Evolutionary conservation across 2,797 vertebrate genomes (phyloP).

Genomic region (Neostethus bicornis): DNA sequence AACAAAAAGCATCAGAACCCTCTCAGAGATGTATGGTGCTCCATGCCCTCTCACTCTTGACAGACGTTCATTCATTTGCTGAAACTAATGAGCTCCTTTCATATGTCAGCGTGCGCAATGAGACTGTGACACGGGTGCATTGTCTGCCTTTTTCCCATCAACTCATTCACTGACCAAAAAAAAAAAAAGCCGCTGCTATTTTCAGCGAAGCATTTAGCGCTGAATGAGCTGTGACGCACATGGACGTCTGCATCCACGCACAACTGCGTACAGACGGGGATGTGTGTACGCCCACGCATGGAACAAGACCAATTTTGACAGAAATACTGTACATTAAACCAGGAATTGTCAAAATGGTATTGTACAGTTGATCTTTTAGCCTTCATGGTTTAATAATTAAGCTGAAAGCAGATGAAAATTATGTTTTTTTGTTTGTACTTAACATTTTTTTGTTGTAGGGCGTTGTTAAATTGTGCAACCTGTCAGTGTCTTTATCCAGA

Average conservation of each 20-base stretch:
- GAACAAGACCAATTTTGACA: slow-evolving; percentile 1
- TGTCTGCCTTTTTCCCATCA: slow-evolving; percentile 62
- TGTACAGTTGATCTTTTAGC: too few species aligned
- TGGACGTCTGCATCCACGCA: too few species aligned
- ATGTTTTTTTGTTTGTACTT: too few species aligned
- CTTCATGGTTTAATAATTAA: too few species aligned
- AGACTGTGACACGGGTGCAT: slow-evolving; percentile 55
- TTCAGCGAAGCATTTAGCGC: slow-evolving; percentile 32
- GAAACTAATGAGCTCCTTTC: slow-evolving; percentile 69
- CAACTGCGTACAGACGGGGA: slow-evolving; percentile 27
- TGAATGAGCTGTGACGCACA: slow-evolving; percentile 66
- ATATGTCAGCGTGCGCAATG: slow-evolving; percentile 50
- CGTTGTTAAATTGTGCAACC: too few species aligned
- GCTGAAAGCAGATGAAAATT: too few species aligned
- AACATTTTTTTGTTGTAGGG: too few species aligned
- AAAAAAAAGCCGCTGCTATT: slow-evolving; percentile 51
- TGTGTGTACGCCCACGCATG: slow-evolving; percentile 27
- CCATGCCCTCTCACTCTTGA: slow-evolving; percentile 42
- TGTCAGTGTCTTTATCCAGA: too few species aligned
- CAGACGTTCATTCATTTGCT: slow-evolving; percentile 67
- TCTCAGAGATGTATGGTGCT: slow-evolving; percentile 24
- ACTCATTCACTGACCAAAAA: slow-evolving; percentile 46
- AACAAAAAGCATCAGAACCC: not conserved
- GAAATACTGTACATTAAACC: slow-evolving; percentile 8
- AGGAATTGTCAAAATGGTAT: too few species aligned